These are phyloP conservation scores for Phaenicophaeus curvirostris DNA, from an alignment of 2,797 vertebrate species.

Conservation along the genomic window DNA sequence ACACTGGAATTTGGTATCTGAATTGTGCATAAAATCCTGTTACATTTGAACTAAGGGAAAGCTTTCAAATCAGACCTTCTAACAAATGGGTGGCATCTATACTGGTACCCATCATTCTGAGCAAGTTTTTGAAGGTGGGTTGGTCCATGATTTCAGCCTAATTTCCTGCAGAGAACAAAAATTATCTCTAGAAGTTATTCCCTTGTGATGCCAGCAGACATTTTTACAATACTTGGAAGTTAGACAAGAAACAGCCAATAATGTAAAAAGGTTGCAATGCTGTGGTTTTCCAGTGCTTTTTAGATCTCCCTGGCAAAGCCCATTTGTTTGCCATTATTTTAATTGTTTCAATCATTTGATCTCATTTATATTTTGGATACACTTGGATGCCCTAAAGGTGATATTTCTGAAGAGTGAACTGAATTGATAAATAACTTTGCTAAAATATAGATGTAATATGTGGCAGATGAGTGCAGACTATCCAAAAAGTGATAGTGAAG, in stretches of 20 bases:
- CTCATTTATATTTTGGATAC: background rate
- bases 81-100: fast-evolving
- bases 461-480: background rate
- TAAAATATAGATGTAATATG: background rate
- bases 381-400: background rate
- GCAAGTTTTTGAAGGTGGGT: background rate
- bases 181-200: background rate
- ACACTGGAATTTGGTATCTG: fast-evolving
- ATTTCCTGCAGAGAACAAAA: background rate
- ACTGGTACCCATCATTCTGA: background rate
- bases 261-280: background rate
- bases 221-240: background rate
- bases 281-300: background rate
- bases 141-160: background rate
- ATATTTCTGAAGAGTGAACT: background rate
- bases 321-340: background rate
- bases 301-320: background rate
- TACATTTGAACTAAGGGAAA: background rate
- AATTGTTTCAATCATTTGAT: background rate
- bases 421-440: background rate
- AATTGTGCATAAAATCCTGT: background rate
- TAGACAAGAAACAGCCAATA: background rate
- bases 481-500: background rate
- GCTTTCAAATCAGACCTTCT: background rate
- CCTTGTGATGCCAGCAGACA: background rate